Evolutionary conservation across 2,113 vertebrate genomes (phyloP).

Genomic region (Tragelaphus imberbis): DNA sequence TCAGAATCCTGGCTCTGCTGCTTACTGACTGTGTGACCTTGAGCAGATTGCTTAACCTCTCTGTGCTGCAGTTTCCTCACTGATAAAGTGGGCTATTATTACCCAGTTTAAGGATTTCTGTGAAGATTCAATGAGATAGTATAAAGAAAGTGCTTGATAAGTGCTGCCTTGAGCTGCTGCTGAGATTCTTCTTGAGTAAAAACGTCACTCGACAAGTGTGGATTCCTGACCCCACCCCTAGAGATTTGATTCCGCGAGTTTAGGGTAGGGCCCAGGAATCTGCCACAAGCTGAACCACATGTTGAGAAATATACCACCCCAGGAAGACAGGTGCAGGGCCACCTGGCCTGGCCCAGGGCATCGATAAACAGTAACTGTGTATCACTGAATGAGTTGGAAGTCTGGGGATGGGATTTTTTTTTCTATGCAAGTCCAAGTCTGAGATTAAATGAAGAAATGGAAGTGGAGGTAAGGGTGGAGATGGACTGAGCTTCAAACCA

Average conservation of each 20-base stretch:
- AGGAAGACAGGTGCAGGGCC: conserved; percentile 55
- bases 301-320: conserved; percentile 40
- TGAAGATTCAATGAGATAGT: not conserved
- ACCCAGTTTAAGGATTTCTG: not conserved
- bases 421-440: not conserved
- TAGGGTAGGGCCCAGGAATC: conserved; percentile 28
- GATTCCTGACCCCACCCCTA: not conserved
- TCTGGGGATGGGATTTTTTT: not conserved
- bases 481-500: not conserved
- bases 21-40: not conserved
- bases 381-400: not conserved
- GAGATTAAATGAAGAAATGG: not conserved
- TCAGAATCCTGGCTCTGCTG: not conserved
- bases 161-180: not conserved
- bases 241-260: not conserved
- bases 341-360: conserved; percentile 40
- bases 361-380: not conserved
- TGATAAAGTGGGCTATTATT: not conserved
- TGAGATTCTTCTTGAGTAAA: not conserved
- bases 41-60: not conserved
- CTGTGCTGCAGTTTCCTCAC: not conserved
- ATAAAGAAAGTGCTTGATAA: not conserved
- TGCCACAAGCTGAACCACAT: not conserved
- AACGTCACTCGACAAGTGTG: not conserved
- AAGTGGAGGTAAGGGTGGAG: not conserved